These are phyloP conservation scores for Chloromyia formosa DNA, from an alignment of 2,888 invertebrate species.

Conservation along the genomic window DNA sequence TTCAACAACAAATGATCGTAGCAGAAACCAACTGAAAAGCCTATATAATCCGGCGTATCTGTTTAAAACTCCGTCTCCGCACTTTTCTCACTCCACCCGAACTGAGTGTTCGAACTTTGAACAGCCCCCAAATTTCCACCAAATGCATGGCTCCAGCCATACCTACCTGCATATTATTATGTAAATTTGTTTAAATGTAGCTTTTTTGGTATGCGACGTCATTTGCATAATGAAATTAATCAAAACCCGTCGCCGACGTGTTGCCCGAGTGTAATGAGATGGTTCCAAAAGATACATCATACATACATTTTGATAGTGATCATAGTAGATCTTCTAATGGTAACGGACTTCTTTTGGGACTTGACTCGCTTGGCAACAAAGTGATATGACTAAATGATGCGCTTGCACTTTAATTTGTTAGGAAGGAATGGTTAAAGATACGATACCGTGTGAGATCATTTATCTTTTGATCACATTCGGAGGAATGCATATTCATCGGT, in stretches of 20 bases:
- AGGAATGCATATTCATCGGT: too few species aligned
- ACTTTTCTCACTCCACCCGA: neutral
- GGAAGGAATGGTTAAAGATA: neutral
- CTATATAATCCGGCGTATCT: neutral
- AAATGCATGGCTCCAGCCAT: neutral
- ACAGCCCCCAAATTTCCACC: neutral
- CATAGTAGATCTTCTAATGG: neutral
- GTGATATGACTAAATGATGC: neutral
- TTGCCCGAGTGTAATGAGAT: neutral
- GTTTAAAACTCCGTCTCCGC: neutral
- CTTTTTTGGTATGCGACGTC: neutral
- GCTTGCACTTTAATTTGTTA: constrained; percentile 10
- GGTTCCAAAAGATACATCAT: neutral
- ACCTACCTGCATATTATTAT: neutral
- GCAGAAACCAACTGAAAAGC: too few species aligned
- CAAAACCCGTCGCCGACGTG: neutral
- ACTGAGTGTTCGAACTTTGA: neutral
- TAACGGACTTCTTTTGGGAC: neutral
- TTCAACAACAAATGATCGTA: too few species aligned
- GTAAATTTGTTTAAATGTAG: constrained; percentile 12
- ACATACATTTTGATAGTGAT: neutral
- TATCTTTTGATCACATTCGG: neutral
- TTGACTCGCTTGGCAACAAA: neutral
- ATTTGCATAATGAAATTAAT: constrained; percentile 24
- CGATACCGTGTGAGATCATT: neutral